Percentiles rank a stretch among this genome's conserved stretches.
phyloP scores from a whole-genome alignment of 1,140 invertebrate genomes.

The Asbolus verrucosus region DNA sequence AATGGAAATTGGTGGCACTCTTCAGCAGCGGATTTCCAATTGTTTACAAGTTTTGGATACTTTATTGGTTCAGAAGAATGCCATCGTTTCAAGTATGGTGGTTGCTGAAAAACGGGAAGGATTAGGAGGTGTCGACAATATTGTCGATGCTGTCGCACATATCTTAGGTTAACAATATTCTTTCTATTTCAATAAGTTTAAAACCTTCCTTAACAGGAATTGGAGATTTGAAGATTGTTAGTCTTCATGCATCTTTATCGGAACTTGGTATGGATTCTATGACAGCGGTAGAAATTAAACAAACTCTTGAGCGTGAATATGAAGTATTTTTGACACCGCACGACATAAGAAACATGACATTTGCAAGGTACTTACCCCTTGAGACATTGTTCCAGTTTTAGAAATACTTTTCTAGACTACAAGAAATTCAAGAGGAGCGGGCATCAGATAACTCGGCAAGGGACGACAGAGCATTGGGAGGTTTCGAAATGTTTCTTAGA shows the following conservation, averaged over 20 bases:
- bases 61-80: slow-evolving; percentile 74
- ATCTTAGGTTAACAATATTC: slow-evolving; percentile 65
- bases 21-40: slow-evolving; percentile 85
- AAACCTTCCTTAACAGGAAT: slow-evolving; percentile 52
- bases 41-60: slow-evolving; percentile 78
- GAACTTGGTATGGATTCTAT: slow-evolving; percentile 92
- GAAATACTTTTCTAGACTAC: too few relatives aligned
- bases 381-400: too few relatives aligned
- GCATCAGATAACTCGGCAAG: too few relatives aligned
- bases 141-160: slow-evolving; percentile 74
- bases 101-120: slow-evolving; percentile 77
- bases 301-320: slow-evolving; percentile 76
- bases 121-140: slow-evolving; percentile 68
- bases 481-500: too few relatives aligned
- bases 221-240: slow-evolving; percentile 71
- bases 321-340: slow-evolving; percentile 71
- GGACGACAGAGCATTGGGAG: too few relatives aligned
- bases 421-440: too few relatives aligned
- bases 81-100: slow-evolving; percentile 83
- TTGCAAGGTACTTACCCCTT: too few relatives aligned
- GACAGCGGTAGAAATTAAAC: slow-evolving; percentile 87
- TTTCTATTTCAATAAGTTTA: too few relatives aligned
- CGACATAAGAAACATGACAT: slow-evolving; percentile 70
- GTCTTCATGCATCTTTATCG: slow-evolving; percentile 76
- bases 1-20: slow-evolving; percentile 83